Percentiles rank a stretch among this genome's conserved stretches.
Conservation (phyloP, 1,140 invertebrate species). For the Sweltsa coloradensis region DNA sequence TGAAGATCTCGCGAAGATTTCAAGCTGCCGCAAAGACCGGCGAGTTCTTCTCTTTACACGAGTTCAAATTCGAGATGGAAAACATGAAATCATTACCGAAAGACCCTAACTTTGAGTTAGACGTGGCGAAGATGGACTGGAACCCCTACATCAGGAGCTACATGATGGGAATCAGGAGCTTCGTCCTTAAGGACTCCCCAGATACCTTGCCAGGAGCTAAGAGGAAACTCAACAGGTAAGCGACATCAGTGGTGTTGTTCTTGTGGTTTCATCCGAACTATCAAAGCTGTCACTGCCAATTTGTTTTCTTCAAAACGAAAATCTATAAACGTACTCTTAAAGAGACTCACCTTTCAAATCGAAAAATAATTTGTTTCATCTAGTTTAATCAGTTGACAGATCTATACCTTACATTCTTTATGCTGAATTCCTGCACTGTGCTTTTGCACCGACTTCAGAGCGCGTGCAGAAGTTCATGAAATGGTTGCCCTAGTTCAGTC, state of each 20-base stretch:
- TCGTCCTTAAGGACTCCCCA: slow-evolving; percentile 60
- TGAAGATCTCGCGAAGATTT: slow-evolving; percentile 69
- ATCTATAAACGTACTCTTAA: not conserved
- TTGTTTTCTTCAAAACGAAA: not conserved
- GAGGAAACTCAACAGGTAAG: slow-evolving; percentile 50
- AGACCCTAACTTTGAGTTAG: slow-evolving; percentile 42
- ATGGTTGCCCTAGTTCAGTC: too few species aligned
- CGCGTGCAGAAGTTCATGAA: too few species aligned
- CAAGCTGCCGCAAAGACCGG: slow-evolving; percentile 62
- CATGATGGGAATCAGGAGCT: slow-evolving; percentile 65
- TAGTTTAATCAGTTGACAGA: too few species aligned
- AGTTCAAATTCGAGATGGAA: slow-evolving; percentile 71
- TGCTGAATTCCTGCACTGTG: too few species aligned
- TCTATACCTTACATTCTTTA: too few species aligned
- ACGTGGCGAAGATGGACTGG: slow-evolving; percentile 48
- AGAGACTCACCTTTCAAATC: not conserved
- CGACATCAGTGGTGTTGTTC: not conserved
- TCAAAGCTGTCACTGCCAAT: not conserved
- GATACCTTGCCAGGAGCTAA: slow-evolving; percentile 48
- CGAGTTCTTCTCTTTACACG: slow-evolving; percentile 75
- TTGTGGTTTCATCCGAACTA: not conserved
- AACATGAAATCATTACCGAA: slow-evolving; percentile 56
- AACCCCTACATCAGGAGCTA: slow-evolving; percentile 55
- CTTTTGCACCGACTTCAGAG: too few species aligned
- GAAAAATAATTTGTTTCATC: too few species aligned